Conservation (phyloP, 2,797 vertebrate species). For the Fistularia tabacaria region DNA sequence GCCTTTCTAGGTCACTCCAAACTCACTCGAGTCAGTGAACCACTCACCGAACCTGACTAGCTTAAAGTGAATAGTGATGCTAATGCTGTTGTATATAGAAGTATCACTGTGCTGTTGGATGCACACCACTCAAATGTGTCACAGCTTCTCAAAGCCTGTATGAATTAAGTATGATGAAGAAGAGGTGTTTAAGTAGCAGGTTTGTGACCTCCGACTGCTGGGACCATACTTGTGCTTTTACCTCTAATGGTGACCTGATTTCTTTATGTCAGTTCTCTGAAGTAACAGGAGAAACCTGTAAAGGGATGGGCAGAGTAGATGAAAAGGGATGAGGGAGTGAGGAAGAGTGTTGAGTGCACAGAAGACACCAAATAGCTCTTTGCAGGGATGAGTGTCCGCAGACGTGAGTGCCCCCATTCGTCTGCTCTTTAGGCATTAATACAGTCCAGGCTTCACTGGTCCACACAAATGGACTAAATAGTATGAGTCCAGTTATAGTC, state of each 20-base stretch:
- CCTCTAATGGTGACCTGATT: constrained; percentile 35
- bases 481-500: constrained; percentile 6
- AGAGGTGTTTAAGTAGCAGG: constrained; percentile 7
- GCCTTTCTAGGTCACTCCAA: constrained; percentile 48
- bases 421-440: constrained; percentile 41
- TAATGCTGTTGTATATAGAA: constrained; percentile 13
- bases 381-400: constrained; percentile 62
- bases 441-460: constrained; percentile 5
- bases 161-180: constrained; percentile 66
- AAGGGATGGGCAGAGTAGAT: constrained; percentile 26
- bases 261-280: constrained; percentile 19
- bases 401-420: constrained; percentile 48
- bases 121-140: constrained; percentile 39
- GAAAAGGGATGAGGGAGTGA: constrained; percentile 51
- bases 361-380: constrained; percentile 74
- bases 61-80: too few relatives aligned
- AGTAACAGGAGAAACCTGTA: constrained; percentile 28
- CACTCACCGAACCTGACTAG: constrained; percentile 13
- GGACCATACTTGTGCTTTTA: constrained; percentile 36
- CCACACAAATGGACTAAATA: constrained; percentile 13
- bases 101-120: constrained; percentile 26
- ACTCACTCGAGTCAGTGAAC: constrained; percentile 21
- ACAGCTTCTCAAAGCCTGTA: constrained; percentile 40
- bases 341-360: constrained; percentile 40
- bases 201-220: constrained; percentile 45